Evolutionary conservation across 2,797 vertebrate genomes (phyloP), one percentile per base, ranked within the genome.

Genomic region (Sebastolobus altivelis): DNA sequence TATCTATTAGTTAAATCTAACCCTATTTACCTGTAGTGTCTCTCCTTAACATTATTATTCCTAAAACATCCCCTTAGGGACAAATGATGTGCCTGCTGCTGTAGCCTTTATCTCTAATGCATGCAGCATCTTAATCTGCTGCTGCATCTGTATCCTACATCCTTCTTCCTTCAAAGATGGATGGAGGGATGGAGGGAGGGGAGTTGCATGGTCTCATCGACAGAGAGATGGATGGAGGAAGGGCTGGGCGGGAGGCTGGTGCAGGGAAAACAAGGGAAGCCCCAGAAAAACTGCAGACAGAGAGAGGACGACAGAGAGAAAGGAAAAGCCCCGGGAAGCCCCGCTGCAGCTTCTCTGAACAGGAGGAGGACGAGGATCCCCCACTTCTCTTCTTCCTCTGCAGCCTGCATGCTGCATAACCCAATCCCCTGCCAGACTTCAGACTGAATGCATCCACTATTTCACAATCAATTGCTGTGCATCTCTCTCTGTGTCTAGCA

Each of bases 321-420:
- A 62, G 81, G 83, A 72, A 80, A 82, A 88, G 79, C 82, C 89
- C 89, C 78, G 88, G 93, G 88, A 94, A 93, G 85, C 77, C 93
- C 92, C 27, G 10, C 86, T 89, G 90, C 83, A 83, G 85, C 77
- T 22, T 8, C 72, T 31, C 37, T 12, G 11, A 68, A 61, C 63
- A 71, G 74, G 72, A 81, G 65, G 82, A 92, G 16, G 43, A 82
- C 63, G 82, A 92, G 84, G 84, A 91, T 88, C 85, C 75, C 43
- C 83, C 75, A 1, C 40, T 25, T 49, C 75, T 37, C 49, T 4
- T 27, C 27, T 11, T 20, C 13, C 46, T 58, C n/a, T 43, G 3
- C 76, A 65, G 58, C 72, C 75, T 70, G 63, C 56, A 20, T 52
- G 58, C 82, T 82, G 85, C 89, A 11, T 2, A 29, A 16, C 8